Percentiles rank a stretch among this genome's conserved stretches.
Evolutionary conservation across 1,140 invertebrate species (phyloP).

Genomic region (Heliconius hewitsoni): DNA sequence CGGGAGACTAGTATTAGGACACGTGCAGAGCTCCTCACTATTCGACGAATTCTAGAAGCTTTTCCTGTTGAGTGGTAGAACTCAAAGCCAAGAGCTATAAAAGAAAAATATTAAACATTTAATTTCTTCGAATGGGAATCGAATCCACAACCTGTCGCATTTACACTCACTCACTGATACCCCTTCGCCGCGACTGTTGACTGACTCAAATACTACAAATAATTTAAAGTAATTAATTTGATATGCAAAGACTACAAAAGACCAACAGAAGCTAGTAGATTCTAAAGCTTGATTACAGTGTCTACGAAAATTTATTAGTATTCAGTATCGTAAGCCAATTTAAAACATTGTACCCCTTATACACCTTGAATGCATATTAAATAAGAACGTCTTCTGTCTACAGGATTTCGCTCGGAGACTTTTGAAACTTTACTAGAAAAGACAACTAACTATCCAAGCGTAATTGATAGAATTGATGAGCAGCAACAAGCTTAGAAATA

Average conservation of each 20-base stretch:
- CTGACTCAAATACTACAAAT: background rate
- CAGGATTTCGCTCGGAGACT: slow-evolving; percentile 9
- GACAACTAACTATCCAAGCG: slow-evolving; percentile 6
- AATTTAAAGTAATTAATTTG: background rate
- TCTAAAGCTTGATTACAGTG: slow-evolving; percentile 22
- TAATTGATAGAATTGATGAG: slow-evolving; percentile 3
- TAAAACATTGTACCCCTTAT: slow-evolving; percentile 68
- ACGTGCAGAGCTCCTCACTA: too few relatives aligned
- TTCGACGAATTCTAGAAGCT: too few relatives aligned
- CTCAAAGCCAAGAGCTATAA: too few relatives aligned
- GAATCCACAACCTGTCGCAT: too few relatives aligned
- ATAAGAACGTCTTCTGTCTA: slow-evolving; percentile 53
- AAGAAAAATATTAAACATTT: too few relatives aligned
- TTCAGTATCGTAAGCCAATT: slow-evolving; percentile 67
- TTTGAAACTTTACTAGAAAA: slow-evolving; percentile 22
- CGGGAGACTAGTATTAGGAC: too few relatives aligned
- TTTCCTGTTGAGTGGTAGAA: too few relatives aligned
- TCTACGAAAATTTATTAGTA: slow-evolving; percentile 52
- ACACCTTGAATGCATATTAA: slow-evolving; percentile 75
- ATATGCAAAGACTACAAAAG: slow-evolving; percentile 7
- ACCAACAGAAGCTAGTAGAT: slow-evolving; percentile 8
- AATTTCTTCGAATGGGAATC: too few relatives aligned
- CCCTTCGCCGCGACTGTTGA: too few relatives aligned
- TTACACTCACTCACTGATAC: too few relatives aligned
- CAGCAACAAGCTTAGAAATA: background rate